Percentiles rank a stretch among this genome's conserved stretches.
phyloP scores from a whole-genome alignment of 2,797 vertebrate genomes.

The Gymnocypris eckloni region DNA sequence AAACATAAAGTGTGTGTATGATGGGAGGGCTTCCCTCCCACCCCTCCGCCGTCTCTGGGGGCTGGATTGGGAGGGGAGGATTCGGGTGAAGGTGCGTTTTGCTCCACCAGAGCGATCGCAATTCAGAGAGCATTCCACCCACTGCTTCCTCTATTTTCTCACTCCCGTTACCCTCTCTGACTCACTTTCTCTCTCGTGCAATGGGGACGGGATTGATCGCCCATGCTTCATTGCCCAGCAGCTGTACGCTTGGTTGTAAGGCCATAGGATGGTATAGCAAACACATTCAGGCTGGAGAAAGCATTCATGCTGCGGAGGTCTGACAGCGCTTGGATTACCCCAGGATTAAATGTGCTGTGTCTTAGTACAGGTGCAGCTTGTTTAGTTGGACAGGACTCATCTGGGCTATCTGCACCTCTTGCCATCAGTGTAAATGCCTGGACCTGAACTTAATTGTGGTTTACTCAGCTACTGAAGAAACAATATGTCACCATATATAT shows the following conservation, averaged over 20 bases:
- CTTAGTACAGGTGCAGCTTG: conserved; percentile 9
- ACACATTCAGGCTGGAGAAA: conserved; percentile 17
- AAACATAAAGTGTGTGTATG: conserved; percentile 20
- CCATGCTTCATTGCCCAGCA: conserved; percentile 48
- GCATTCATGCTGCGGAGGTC: background rate
- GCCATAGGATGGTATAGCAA: conserved; percentile 12
- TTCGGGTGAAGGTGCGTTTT: conserved; percentile 45
- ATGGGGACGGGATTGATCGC: conserved; percentile 45
- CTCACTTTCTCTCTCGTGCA: conserved; percentile 36
- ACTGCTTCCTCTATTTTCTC: conserved; percentile 41
- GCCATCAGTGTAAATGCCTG: background rate
- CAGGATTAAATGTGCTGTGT: conserved; percentile 63
- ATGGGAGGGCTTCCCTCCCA: conserved; percentile 3
- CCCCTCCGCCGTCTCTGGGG: background rate
- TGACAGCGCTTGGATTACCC: conserved; percentile 62
- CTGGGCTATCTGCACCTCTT: background rate
- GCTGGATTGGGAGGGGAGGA: conserved; percentile 41
- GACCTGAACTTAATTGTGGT: background rate
- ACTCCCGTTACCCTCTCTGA: conserved; percentile 9
- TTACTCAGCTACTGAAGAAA: background rate
- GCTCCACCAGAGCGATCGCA: conserved; percentile 42
- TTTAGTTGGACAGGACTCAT: background rate
- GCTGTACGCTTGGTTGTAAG: conserved; percentile 40
- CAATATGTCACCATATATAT: no score
- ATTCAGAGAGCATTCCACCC: background rate